Evolutionary conservation across 2,797 vertebrate species (phyloP).

Genomic region (Dipus sagitta): DNA sequence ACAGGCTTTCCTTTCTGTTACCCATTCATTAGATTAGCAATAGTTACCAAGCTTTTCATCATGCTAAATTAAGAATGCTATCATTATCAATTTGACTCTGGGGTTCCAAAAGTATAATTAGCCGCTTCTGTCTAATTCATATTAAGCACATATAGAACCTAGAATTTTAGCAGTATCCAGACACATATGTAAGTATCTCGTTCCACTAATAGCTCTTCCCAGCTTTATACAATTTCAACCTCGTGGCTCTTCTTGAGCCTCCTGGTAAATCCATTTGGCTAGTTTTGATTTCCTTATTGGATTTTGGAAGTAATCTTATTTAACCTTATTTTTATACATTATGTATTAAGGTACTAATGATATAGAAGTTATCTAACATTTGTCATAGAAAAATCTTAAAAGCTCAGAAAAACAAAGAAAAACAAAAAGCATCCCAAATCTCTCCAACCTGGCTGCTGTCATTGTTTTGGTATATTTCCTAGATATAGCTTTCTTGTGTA

Average conservation of each 20-base stretch:
- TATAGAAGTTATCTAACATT: not conserved
- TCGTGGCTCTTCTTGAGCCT: not conserved
- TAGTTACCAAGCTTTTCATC: not conserved
- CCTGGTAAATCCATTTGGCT: not conserved
- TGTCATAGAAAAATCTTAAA: slow-evolving; percentile 19
- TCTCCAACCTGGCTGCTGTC: not conserved
- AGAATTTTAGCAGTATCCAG: not conserved
- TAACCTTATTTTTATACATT: not conserved
- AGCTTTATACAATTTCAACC: not conserved
- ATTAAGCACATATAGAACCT: not conserved
- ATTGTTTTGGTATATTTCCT: not conserved
- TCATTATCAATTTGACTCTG: slow-evolving; percentile 43
- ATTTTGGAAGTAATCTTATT: not conserved
- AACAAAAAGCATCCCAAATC: not conserved
- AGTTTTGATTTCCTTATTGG: not conserved
- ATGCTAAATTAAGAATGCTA: slow-evolving; percentile 33
- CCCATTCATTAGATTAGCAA: not conserved
- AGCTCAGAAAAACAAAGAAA: not conserved
- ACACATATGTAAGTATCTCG: fast-evolving
- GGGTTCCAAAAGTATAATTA: slow-evolving; percentile 27
- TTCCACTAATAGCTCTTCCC: fast-evolving
- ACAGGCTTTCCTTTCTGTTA: not conserved
- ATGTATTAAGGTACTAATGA: not conserved
- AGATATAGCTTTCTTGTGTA: not conserved
- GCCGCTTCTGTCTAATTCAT: not conserved